Evolutionary conservation across 2,888 invertebrate genomes (phyloP).

Genomic region (Heliconius erato): DNA sequence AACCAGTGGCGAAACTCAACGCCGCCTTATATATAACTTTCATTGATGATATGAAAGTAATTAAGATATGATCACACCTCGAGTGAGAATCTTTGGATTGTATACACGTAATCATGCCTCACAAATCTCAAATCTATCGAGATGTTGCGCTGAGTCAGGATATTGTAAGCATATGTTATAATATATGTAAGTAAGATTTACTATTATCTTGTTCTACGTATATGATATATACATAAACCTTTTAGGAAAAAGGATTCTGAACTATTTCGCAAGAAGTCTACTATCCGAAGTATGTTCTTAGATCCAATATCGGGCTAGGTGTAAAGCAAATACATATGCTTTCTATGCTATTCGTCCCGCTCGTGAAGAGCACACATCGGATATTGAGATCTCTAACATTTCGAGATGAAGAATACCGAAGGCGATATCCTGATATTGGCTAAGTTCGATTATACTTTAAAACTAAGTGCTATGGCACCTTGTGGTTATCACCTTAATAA

Average conservation of each 20-base stretch:
- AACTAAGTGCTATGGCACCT: neutral
- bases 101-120: too few species aligned
- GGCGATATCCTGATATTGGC: slow-evolving; percentile 24
- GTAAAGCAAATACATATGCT: slow-evolving; percentile 49
- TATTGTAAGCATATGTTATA: too few species aligned
- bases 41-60: neutral
- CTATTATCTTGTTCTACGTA: neutral
- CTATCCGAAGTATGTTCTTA: slow-evolving; percentile 34
- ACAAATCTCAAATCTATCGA: too few species aligned
- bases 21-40: neutral
- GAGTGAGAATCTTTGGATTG: too few species aligned
- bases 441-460: slow-evolving; percentile 30
- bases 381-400: slow-evolving; percentile 44
- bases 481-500: neutral
- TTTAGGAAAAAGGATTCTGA: slow-evolving; percentile 9
- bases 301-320: slow-evolving; percentile 49
- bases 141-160: too few species aligned
- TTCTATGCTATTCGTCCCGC: slow-evolving; percentile 47
- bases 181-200: too few species aligned
- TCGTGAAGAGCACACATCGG: slow-evolving; percentile 46
- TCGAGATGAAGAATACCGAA: slow-evolving; percentile 34
- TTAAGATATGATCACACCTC: neutral
- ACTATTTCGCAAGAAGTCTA: slow-evolving; percentile 30
- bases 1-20: neutral
- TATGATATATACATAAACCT: slow-evolving; percentile 6